Conservation (phyloP, 2,113 vertebrate species). For the Vombatus ursinus region DNA sequence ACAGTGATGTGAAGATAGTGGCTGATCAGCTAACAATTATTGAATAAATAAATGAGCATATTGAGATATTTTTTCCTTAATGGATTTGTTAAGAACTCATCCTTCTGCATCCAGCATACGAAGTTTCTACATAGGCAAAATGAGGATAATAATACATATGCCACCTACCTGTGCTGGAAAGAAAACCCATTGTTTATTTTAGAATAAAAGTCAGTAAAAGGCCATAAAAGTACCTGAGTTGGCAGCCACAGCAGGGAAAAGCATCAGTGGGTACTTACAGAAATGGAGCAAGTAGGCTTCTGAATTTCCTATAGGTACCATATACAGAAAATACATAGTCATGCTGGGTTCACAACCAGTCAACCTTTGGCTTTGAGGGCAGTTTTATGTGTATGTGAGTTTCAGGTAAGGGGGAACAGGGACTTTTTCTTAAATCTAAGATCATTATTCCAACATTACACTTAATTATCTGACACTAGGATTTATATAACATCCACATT, state of each 20-base stretch:
- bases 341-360: background rate
- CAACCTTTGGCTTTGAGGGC: background rate
- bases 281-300: background rate
- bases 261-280: background rate
- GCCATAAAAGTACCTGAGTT: background rate
- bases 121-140: background rate
- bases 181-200: background rate
- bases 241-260: background rate
- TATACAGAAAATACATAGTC: background rate
- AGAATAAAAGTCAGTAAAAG: background rate
- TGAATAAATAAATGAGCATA: background rate
- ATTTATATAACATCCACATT: background rate
- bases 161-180: background rate
- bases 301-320: background rate
- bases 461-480: background rate
- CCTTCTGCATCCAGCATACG: background rate
- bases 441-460: background rate
- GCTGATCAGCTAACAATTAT: background rate
- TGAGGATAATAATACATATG: background rate
- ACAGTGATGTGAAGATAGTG: background rate
- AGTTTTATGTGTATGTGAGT: background rate
- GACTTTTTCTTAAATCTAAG: background rate
- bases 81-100: background rate
- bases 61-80: background rate
- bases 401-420: background rate